Evolutionary conservation across 2,888 invertebrate species (phyloP).

Genomic region (Oegoconia quadripuncta): DNA sequence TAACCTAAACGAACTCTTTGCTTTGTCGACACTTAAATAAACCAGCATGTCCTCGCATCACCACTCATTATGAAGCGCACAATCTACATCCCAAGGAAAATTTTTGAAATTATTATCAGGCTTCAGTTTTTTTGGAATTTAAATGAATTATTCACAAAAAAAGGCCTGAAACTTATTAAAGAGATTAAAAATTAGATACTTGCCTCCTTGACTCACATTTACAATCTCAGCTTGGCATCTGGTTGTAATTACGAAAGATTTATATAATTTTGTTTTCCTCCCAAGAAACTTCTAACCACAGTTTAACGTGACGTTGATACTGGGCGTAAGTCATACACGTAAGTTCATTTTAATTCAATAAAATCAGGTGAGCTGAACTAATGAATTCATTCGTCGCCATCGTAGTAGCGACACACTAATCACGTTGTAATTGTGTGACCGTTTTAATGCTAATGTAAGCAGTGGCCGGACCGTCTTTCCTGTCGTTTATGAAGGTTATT

Average conservation of each 20-base stretch:
- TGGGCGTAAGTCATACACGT: constrained; percentile 10
- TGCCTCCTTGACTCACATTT: too few species aligned
- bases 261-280: background rate
- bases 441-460: constrained; percentile 62
- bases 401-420: constrained; percentile 61
- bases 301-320: constrained; percentile 14
- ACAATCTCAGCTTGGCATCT: background rate
- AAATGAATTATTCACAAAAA: too few species aligned
- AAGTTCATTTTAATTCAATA: constrained; percentile 66
- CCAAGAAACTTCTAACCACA: constrained; percentile 15
- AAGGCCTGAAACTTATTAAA: too few species aligned
- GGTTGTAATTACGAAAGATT: background rate
- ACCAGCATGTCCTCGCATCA: too few species aligned
- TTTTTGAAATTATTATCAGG: too few species aligned
- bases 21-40: too few species aligned
- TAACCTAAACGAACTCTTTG: too few species aligned
- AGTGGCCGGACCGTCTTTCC: constrained; percentile 31
- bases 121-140: too few species aligned
- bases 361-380: constrained; percentile 79
- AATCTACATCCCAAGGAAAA: too few species aligned
- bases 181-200: too few species aligned
- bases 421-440: constrained; percentile 72
- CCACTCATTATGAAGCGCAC: too few species aligned
- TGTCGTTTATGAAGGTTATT: constrained; percentile 21
- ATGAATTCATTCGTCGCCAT: constrained; percentile 67